Conservation (phyloP, 2,797 vertebrate genomes). For the Lutjanus campechanus region DNA sequence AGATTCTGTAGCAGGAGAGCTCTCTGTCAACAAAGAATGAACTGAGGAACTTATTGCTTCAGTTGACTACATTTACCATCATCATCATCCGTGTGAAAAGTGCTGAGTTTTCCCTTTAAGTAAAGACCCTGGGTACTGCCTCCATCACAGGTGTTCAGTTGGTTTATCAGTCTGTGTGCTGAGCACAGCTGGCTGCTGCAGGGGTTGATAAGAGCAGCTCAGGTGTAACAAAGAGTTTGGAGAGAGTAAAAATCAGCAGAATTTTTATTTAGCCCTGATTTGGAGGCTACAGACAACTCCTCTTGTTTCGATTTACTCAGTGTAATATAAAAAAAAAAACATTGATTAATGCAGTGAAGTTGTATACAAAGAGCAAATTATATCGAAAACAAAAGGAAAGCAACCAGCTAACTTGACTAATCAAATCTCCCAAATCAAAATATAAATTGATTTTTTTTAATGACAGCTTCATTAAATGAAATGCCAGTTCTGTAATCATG, state of each 20-base stretch:
- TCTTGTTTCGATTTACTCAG: neutral
- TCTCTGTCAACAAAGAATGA: no score
- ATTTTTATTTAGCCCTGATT: neutral
- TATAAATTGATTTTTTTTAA: no score
- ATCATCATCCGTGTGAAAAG: no score
- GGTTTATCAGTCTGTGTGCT: neutral
- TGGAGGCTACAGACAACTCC: neutral
- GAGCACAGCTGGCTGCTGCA: neutral
- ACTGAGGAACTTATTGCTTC: no score
- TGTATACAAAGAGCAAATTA: no score
- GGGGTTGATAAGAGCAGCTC: constrained; percentile 13
- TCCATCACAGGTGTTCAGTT: neutral
- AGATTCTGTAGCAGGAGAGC: no score
- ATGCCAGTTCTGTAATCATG: neutral
- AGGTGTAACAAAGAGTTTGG: neutral
- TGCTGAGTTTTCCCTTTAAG: neutral
- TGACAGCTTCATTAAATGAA: no score
- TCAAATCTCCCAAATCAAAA: no score
- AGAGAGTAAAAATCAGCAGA: neutral
- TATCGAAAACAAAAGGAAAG: no score
- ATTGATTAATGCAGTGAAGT: neutral
- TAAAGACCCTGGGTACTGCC: neutral
- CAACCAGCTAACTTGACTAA: no score
- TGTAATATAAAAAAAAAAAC: neutral
- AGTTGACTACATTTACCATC: no score